Evolutionary conservation across 2,113 vertebrate genomes (phyloP), one percentile per base, ranked within the genome.

Genomic region (Phaetusa simplex): DNA sequence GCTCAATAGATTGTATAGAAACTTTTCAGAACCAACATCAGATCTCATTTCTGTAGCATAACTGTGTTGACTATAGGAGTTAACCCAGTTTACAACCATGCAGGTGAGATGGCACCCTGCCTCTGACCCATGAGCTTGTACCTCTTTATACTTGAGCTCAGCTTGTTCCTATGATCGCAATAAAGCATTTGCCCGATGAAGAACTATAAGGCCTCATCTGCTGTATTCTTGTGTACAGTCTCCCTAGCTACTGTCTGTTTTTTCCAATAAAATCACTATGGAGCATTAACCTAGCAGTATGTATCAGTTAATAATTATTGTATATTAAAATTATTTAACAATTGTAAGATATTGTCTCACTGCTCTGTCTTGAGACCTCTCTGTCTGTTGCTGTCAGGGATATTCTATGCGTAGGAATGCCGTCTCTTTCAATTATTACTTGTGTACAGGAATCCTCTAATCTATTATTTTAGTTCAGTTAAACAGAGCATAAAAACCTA

Each of bases 401-500:
- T 74, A 47, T 42, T 80, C 30, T 82, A 52, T 86, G 69, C 55
- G 18, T 67, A 62, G 36, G 82, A 85, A 90, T 50, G 30, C 18
- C 16, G 45, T 40, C 17, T 64, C 62, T 76, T 94, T 87, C 45
- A 69, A 53, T 93, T 88, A 64, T 58, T 71, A 66, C 79, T 88
- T 88, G n/a, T 83, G 42, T 61, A 53, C 43, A 93, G n/a, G 42
- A 93, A 96, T 85, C 9, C 8, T 87, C 58, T 85, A 47, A 88
- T 86, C 77, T 91, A 53, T 91, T 95, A 26, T 53, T 89, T 96
- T 62, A 70, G 5, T 64, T 82, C 45, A 45, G 71, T 81, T 97
- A 95, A 96, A 80, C 58, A 43, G 55, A 95, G 64, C 45, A 90
- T 88, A 94, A 97, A 97, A 95, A 93, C 92, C 36, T 84, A 81